Evolutionary conservation across 1,140 invertebrate species (phyloP).

Genomic region (Triops cancriformis): DNA sequence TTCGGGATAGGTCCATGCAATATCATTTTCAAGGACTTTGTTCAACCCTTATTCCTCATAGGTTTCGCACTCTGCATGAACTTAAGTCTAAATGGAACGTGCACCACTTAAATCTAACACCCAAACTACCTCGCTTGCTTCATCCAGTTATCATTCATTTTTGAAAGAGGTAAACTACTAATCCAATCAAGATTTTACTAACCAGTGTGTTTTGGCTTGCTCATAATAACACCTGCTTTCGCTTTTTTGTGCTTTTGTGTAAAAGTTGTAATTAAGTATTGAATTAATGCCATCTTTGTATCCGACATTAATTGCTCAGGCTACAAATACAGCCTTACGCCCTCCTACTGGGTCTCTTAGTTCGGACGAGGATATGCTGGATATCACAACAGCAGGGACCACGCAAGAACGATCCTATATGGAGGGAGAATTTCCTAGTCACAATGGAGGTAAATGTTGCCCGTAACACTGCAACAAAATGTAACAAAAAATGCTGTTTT

Average conservation of each 20-base stretch:
- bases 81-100: not conserved
- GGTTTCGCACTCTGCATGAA: slow-evolving; percentile 6
- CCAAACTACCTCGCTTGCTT: slow-evolving; percentile 7
- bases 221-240: not conserved
- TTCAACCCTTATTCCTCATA: not conserved
- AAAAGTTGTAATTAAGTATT: not conserved
- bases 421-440: slow-evolving; percentile 13
- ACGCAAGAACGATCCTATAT: slow-evolving; percentile 27
- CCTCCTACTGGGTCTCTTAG: slow-evolving; percentile 17
- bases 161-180: not conserved
- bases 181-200: not conserved
- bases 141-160: not conserved
- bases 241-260: not conserved
- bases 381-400: slow-evolving; percentile 48
- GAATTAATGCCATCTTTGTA: not conserved
- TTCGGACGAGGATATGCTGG: slow-evolving; percentile 56
- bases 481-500: not conserved
- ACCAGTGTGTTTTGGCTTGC: not conserved
- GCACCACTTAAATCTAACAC: slow-evolving; percentile 10
- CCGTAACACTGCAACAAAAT: not conserved
- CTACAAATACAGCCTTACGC: not conserved
- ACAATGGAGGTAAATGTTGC: slow-evolving; percentile 5
- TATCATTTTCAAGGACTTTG: not conserved
- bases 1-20: no score
- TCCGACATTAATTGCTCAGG: not conserved